Conservation (phyloP, 2,113 vertebrate genomes). For the Gymnarchus niloticus region DNA sequence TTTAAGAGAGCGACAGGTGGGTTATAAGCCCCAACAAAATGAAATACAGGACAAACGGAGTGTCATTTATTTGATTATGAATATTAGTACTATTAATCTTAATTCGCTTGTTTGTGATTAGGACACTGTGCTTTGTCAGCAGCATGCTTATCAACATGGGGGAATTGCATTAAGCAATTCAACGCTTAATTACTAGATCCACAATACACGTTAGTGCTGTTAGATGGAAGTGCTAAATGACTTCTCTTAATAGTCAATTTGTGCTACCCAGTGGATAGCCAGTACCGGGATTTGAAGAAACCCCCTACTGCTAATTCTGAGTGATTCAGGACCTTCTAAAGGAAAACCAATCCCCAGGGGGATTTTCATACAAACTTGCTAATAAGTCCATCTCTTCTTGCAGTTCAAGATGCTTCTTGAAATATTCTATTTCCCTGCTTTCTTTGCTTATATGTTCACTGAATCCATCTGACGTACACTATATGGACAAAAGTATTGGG, state of each 20-base stretch:
- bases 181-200: neutral
- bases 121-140: neutral
- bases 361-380: neutral
- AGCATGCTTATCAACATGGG: neutral
- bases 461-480: too few species aligned
- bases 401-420: too few species aligned
- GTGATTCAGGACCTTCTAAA: neutral
- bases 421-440: too few species aligned
- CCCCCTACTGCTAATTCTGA: neutral
- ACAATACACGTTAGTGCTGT: neutral
- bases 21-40: conserved; percentile 1
- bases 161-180: neutral
- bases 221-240: neutral
- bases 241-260: neutral
- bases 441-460: too few species aligned
- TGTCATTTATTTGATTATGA: conserved; percentile 9
- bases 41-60: neutral
- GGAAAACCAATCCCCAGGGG: neutral
- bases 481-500: too few species aligned
- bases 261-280: neutral
- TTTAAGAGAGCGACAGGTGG: neutral
- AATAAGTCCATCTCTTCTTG: neutral
- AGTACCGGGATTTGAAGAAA: neutral
- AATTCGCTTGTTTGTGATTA: conserved; percentile 10
- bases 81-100: neutral